These are phyloP conservation scores for Coregonus suidteri DNA, from an alignment of 2,797 vertebrate genomes.

Conservation along the genomic window DNA sequence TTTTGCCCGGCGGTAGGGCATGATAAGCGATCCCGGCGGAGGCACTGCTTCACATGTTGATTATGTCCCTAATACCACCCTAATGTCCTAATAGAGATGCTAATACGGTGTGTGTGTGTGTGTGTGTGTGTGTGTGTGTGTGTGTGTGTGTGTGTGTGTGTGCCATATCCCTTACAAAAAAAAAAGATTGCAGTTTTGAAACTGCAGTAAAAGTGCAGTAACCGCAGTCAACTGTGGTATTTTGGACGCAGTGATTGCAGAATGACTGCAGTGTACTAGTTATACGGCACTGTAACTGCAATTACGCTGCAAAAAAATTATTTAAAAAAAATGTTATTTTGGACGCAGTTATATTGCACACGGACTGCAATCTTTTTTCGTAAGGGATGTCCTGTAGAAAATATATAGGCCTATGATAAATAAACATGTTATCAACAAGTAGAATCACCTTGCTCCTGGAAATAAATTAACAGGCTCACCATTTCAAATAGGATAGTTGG, in stretches of 20 bases:
- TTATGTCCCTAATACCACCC: background rate
- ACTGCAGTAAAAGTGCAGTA: too few relatives aligned
- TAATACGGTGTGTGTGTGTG: background rate
- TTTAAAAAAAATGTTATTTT: too few relatives aligned
- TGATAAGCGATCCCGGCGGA: background rate
- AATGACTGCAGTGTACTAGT: too few relatives aligned
- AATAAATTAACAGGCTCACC: background rate
- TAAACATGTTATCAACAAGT: background rate
- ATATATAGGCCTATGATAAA: background rate
- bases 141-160: too few relatives aligned
- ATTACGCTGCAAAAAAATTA: too few relatives aligned
- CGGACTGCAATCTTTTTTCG: too few relatives aligned
- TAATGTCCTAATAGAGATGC: background rate
- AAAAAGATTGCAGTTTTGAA: too few relatives aligned
- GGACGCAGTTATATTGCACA: too few relatives aligned
- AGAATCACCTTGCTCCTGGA: background rate
- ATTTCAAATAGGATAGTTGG: background rate
- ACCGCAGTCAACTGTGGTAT: too few relatives aligned
- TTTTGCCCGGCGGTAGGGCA: background rate
- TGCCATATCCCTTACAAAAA: background rate
- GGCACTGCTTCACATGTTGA: slow-evolving; percentile 2
- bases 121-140: too few relatives aligned
- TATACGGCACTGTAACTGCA: too few relatives aligned
- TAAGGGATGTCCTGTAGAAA: background rate
- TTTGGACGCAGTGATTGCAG: too few relatives aligned